Evolutionary conservation across 2,113 vertebrate species (phyloP), one percentile per base, ranked within the genome.

Genomic region (Gallinago jamesoni): DNA sequence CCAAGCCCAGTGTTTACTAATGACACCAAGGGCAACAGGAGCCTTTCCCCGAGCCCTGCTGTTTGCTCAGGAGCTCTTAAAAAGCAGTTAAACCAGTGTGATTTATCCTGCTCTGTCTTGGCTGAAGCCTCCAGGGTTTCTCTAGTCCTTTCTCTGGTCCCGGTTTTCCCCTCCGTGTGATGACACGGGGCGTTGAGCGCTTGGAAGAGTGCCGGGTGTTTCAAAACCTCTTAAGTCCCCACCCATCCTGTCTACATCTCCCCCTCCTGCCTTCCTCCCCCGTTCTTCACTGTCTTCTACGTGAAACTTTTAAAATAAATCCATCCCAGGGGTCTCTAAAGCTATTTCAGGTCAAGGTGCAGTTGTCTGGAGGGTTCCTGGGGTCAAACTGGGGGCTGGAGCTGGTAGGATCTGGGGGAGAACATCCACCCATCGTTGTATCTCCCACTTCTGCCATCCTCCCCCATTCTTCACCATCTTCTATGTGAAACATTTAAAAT

Each of bases 101-200:
- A 43, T 74, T 90, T 63, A 12, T 47, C 52, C 48, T n/a, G 23
- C 55, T 28, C 53, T 3, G 25, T 12, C 55, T 23, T 10, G 47
- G 52, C 59, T 19, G 47, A 28, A 74, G 77, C 67, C 8, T 4
- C 84, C 8, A 0, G 1, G 1, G 25, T 16, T 59, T 12, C 74
- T 68, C 62, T 5, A n/a, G 7, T 57, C 52, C 37, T 56, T 85
- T 21, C 62, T 28, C 7, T 20, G 30, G 45, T 19, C 53, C 66
- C 4, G 8, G 18, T 12, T 47, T 62, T 4, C 8, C 27, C 20
- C 17, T 24, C 1, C 0, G 16, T 12, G 22, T 45, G 1, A 1
- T 3, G 57, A 13, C 9, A 1, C 43, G 5, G 57, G 57, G 66
- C 10, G 11, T 72, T 66, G 8, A 31, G 9, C 35, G 21, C 55